phyloP scores from a whole-genome alignment of 2,797 vertebrate genomes.

The Chaetophractus vellerosus region DNA sequence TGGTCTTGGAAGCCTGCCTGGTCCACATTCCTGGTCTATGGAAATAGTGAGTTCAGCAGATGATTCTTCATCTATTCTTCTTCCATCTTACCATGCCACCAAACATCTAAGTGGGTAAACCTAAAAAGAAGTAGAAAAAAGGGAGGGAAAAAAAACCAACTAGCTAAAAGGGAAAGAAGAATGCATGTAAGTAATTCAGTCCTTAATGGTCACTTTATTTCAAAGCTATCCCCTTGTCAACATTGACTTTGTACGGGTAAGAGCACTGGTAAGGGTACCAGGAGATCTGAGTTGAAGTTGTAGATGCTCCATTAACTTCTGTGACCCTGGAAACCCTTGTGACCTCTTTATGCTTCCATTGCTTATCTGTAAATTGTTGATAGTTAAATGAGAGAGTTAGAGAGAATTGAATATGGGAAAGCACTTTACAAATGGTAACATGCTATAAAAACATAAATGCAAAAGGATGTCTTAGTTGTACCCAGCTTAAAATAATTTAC shows the following conservation, averaged over 20 bases:
- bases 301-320: neutral
- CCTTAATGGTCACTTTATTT: neutral
- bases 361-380: neutral
- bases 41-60: neutral
- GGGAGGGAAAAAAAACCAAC: accelerated
- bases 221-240: neutral
- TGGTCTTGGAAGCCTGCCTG: neutral
- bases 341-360: neutral
- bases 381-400: neutral
- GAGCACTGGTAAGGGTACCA: neutral
- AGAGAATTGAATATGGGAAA: neutral
- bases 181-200: neutral
- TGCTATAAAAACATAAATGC: neutral
- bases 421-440: neutral
- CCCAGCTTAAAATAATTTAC: neutral
- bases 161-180: neutral
- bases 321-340: neutral
- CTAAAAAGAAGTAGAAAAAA: neutral
- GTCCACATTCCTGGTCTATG: neutral
- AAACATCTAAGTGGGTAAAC: neutral
- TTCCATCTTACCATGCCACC: neutral
- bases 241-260: too few species aligned
- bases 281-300: neutral
- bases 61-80: neutral
- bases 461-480: neutral